A percentile compares a stretch with the other conserved stretches of the same genome.
phyloP scores from a whole-genome alignment of 2,113 vertebrate genomes.

The Paramormyrops kingsleyae region DNA sequence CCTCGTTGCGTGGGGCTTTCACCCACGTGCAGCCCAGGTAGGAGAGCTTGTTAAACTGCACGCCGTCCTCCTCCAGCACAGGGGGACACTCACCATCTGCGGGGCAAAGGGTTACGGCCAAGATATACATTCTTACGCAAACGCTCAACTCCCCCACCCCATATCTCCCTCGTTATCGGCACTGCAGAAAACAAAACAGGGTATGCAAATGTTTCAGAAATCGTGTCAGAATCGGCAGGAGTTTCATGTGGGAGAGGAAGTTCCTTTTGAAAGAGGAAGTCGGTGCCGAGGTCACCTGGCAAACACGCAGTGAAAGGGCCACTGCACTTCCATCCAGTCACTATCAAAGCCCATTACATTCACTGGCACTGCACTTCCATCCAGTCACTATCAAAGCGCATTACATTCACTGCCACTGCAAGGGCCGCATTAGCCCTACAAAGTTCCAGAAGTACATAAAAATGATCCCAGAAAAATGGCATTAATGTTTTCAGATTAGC shows the following conservation, averaged over 20 bases:
- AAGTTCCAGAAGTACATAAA: background rate
- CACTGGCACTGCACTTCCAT: background rate
- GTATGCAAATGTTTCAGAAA: background rate
- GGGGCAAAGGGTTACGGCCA: conserved; percentile 24
- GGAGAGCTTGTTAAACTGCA: conserved; percentile 90
- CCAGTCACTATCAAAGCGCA: background rate
- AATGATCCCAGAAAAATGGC: background rate
- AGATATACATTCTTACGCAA: background rate
- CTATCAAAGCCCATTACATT: background rate
- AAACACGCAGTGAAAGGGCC: background rate
- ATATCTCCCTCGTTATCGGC: background rate
- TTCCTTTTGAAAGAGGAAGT: background rate
- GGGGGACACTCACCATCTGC: conserved; percentile 19
- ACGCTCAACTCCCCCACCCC: background rate
- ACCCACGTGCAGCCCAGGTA: conserved; percentile 91
- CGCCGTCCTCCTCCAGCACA: conserved; percentile 81
- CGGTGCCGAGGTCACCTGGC: background rate
- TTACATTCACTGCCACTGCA: background rate
- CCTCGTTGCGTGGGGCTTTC: conserved; percentile 83
- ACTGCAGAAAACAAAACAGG: background rate
- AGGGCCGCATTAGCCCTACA: background rate
- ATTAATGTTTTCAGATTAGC: background rate
- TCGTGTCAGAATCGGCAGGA: background rate
- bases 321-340: background rate
- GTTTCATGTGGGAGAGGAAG: background rate